phyloP scores from a whole-genome alignment of 2,888 invertebrate species.

The Cataglyphis albicans region DNA sequence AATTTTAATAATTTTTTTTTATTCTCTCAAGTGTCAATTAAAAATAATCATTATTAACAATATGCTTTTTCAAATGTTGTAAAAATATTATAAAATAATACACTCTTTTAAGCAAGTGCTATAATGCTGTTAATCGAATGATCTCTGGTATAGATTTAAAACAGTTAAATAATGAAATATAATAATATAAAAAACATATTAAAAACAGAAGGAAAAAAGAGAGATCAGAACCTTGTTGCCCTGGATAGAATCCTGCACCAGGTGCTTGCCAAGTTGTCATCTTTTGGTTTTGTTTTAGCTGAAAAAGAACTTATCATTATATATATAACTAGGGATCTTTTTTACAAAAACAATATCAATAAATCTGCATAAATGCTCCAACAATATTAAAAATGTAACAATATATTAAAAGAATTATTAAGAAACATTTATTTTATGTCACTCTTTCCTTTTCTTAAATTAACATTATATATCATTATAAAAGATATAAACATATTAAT shows the following conservation, averaged over 20 bases:
- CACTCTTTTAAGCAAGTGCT: constrained; percentile 53
- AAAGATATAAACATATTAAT: background rate
- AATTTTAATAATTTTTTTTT: background rate
- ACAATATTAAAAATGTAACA: constrained; percentile 49
- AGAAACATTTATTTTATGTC: constrained; percentile 16
- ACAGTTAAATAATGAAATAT: constrained; percentile 26
- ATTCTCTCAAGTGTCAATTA: background rate
- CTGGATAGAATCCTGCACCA: constrained; percentile 83
- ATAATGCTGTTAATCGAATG: constrained; percentile 47
- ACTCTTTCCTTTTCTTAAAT: background rate
- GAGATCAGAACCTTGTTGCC: constrained; percentile 84
- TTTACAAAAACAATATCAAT: constrained; percentile 30
- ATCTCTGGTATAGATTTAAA: constrained; percentile 16
- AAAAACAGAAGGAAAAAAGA: constrained; percentile 65
- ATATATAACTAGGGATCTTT: constrained; percentile 68
- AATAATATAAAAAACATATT: constrained; percentile 38
- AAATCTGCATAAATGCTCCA: constrained; percentile 61
- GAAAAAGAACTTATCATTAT: constrained; percentile 80
- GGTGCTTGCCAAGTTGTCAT: constrained; percentile 85
- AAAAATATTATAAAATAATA: constrained; percentile 3
- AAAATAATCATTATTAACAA: constrained; percentile 2
- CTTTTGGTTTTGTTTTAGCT: constrained; percentile 78
- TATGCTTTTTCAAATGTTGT: constrained; percentile 25
- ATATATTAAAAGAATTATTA: constrained; percentile 25
- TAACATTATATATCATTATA: background rate